Percentiles rank a stretch among this genome's conserved stretches.
phyloP scores from a whole-genome alignment of 2,797 vertebrate species.

The Darevskia nairensis region DNA sequence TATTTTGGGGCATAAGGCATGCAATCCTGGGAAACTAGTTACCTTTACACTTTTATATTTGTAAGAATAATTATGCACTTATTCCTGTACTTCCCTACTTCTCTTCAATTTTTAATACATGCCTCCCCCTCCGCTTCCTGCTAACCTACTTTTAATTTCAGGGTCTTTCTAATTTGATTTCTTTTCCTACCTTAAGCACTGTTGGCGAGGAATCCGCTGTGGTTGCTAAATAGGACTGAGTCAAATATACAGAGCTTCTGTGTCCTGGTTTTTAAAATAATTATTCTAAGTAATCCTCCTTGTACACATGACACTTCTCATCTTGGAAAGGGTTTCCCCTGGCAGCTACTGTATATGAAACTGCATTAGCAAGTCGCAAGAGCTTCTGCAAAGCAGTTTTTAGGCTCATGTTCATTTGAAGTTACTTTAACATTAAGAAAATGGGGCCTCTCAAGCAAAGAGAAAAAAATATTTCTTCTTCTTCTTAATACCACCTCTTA shows the following conservation, averaged over 20 bases:
- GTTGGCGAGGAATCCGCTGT: conserved; percentile 26
- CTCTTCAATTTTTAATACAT: conserved; percentile 71
- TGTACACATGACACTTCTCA: conserved; percentile 52
- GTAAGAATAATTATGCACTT: conserved; percentile 70
- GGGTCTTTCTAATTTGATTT: conserved; percentile 48
- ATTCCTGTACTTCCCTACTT: conserved; percentile 65
- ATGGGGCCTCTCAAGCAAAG: not conserved
- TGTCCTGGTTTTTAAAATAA: conserved; percentile 58
- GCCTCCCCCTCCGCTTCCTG: conserved; percentile 33
- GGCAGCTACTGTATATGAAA: conserved; percentile 16
- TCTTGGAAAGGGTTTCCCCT: conserved; percentile 45
- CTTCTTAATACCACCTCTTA: conserved; percentile 39
- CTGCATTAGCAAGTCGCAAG: conserved; percentile 37
- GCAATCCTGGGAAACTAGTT: conserved; percentile 59
- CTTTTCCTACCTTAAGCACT: not conserved
- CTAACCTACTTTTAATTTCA: conserved; percentile 69
- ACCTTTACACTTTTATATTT: conserved; percentile 63
- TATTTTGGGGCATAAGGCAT: conserved; percentile 63
- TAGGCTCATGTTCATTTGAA: conserved; percentile 15
- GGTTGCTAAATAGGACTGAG: conserved; percentile 38
- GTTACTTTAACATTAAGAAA: not conserved
- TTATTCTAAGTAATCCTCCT: conserved; percentile 63
- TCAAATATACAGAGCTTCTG: conserved; percentile 45
- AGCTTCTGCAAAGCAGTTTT: conserved; percentile 34
- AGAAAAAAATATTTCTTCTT: conserved; percentile 15